Evolutionary conservation across 2,888 invertebrate species (phyloP).

Genomic region (Falcaria lacertinaria): DNA sequence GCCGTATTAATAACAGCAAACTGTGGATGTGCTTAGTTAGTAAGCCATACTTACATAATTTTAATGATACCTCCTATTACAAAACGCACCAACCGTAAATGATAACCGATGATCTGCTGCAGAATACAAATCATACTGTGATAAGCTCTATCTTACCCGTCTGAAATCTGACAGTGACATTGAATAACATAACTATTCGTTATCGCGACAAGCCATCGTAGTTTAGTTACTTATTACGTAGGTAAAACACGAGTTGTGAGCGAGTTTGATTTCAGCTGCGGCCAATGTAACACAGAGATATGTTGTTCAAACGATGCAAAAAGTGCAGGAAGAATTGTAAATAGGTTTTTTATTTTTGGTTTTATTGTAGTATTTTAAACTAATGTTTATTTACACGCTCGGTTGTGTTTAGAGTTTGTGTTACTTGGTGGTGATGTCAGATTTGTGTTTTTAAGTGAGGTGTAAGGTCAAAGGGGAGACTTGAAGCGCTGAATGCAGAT

Average conservation of each 20-base stretch:
- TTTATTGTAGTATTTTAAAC: constrained; percentile 1
- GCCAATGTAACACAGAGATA: constrained; percentile 10
- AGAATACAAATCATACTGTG: too few relatives aligned
- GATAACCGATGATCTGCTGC: background rate
- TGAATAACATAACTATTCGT: too few relatives aligned
- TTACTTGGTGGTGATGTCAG: background rate
- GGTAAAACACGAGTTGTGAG: background rate
- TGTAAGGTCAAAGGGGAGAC: background rate
- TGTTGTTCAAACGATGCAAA: constrained; percentile 68
- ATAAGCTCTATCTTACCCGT: too few relatives aligned
- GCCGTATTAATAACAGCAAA: too few relatives aligned
- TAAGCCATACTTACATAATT: too few relatives aligned
- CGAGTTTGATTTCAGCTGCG: background rate
- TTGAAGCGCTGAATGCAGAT: too few relatives aligned
- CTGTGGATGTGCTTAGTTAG: too few relatives aligned
- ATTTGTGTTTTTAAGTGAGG: background rate
- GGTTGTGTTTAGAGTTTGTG: background rate
- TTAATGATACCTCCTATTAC: too few relatives aligned
- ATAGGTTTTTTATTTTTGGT: constrained; percentile 26
- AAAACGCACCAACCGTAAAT: background rate
- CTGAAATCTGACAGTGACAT: background rate
- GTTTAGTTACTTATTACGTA: background rate
- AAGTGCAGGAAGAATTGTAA: constrained; percentile 66
- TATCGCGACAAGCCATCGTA: too few relatives aligned
- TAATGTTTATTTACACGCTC: constrained; percentile 5